A percentile compares a stretch with the other conserved stretches of the same genome.
Evolutionary conservation across 2,888 invertebrate genomes (phyloP).

Genomic region (Microctonus hyperodae): DNA sequence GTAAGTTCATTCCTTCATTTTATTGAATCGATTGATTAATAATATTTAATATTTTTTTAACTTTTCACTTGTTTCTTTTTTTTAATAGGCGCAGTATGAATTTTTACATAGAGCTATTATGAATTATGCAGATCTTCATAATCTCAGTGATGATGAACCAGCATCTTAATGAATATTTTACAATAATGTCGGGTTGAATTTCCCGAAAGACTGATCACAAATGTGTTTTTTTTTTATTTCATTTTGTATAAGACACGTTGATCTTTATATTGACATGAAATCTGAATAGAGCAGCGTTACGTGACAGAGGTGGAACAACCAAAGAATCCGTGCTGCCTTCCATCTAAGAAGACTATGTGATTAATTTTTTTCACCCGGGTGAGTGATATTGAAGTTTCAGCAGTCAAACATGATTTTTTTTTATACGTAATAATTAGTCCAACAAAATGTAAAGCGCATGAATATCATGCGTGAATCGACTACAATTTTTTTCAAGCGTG

Average conservation of each 20-base stretch:
- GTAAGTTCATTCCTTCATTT: conserved; percentile 66
- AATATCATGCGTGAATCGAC: background rate
- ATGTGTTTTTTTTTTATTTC: conserved; percentile 28
- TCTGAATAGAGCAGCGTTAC: background rate
- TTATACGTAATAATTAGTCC: background rate
- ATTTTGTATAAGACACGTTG: background rate
- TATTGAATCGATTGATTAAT: background rate
- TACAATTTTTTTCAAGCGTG: background rate
- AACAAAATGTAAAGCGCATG: background rate
- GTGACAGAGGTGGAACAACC: conserved; percentile 4
- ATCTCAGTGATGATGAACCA: conserved; percentile 69
- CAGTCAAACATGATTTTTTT: background rate
- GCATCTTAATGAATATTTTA: conserved; percentile 53
- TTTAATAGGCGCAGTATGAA: conserved; percentile 90
- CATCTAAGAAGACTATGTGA: background rate
- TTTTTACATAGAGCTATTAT: conserved; percentile 91
- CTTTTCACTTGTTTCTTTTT: conserved; percentile 34
- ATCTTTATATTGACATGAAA: background rate
- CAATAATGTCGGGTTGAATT: conserved; percentile 23
- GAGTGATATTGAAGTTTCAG: background rate
- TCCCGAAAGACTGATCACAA: conserved; percentile 38
- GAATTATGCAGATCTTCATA: conserved; percentile 88
- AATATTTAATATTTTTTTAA: background rate
- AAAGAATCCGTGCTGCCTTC: background rate
- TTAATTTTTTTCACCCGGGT: background rate